Base-by-base conservation (phyloP, 2,113 vertebrate species). In the Poeciliopsis prolifica region DNA sequence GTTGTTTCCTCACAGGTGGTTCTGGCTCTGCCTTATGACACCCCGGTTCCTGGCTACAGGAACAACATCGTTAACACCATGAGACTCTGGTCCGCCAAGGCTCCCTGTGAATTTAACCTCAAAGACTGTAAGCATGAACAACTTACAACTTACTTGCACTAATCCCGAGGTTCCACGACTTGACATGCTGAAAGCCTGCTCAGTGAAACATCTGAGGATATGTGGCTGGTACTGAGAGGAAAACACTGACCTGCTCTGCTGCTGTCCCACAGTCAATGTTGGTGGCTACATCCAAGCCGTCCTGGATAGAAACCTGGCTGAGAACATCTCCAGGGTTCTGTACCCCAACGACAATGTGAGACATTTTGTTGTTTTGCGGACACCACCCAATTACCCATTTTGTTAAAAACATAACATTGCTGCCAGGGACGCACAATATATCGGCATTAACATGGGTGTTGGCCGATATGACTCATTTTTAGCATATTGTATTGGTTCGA, bases 51-150 rank as follows among this genome's bases (percentile, higher is more conserved):
- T 0, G 97, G 97, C 51, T 98, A 97, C 87, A 95, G 95, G n/a
- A 98, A 98, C 93, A 98, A 98, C 79, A 79, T 95, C 0, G 96
- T 97, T 65, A 98, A 98, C 93, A 97, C 97, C 73, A 98, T 98
- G 97, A 94, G 97, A 5, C 92, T 98, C 82, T 98, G 97, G 97
- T 98, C 97, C 0, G 96, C 97, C 15, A 96, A 97, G 81, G 97
- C 97, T 0, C 97, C 97, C 44, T 97, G 96, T 40, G 97, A 98
- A 61, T 98, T 98, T 71, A 98, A 97, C 92, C 95, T 98, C 69
- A 96, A 97, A 85, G 97, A 97, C 92, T 98, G 97, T 98, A 85
- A 96, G 96, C 95, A 2, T n/a, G n/a, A n/a, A n/a, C n/a, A n/a
- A n/a, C n/a, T n/a, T n/a, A n/a, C n/a, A n/a, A n/a, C n/a, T 12